Base-by-base conservation (phyloP, 2,797 vertebrate genomes). In the Pseudopleuronectes americanus region DNA sequence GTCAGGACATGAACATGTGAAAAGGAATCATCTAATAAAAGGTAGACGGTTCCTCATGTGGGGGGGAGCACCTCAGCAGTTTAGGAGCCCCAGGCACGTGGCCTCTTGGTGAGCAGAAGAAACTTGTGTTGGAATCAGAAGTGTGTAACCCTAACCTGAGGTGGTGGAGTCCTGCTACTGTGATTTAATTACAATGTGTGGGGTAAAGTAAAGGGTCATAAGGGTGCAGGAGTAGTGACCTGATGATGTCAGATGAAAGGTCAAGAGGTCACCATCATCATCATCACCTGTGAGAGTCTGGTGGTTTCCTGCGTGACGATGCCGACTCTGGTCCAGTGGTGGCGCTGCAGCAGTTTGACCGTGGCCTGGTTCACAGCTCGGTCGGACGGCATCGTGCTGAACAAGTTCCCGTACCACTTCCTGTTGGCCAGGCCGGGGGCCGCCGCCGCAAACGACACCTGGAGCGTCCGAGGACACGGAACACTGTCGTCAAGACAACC, bases 371-470 rank as follows among this genome's bases (percentile, higher is more conserved):
- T 97, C 81, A 97, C 92, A 0, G 93, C 93, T 3, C 96, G 94
- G 84, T 95, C 95, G 2, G 97, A 96, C 0, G 97, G 96, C 69
- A 94, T 92, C 0, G 93, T 96, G 85, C 96, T 95, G 90, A 97
- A 96, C 93, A 97, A 93, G 87, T 96, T 96, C 38, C 96, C 93
- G 59, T 94, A 95, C 83, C 94, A 95, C 92, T 95, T 96, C 91
- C 96, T 96, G 92, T 96, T 94, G 8, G 95, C 95, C 77, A 96
- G 31, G 31, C 93, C 86, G 38, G 96, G 94, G 0, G 96, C 88
- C 74, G 94, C 92, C 68, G 94, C 94, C 9, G 91, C 93, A 64
- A 97, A 98, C 0, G 97, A 97, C 47, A 98, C 95, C 97, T 98
- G 92, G 0, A 59, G 81, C 60, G 74, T 22, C n/a, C 73, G 5